These are phyloP conservation scores for Rallus crepitans DNA, from an alignment of 2,797 vertebrate species.

Conservation along the genomic window DNA sequence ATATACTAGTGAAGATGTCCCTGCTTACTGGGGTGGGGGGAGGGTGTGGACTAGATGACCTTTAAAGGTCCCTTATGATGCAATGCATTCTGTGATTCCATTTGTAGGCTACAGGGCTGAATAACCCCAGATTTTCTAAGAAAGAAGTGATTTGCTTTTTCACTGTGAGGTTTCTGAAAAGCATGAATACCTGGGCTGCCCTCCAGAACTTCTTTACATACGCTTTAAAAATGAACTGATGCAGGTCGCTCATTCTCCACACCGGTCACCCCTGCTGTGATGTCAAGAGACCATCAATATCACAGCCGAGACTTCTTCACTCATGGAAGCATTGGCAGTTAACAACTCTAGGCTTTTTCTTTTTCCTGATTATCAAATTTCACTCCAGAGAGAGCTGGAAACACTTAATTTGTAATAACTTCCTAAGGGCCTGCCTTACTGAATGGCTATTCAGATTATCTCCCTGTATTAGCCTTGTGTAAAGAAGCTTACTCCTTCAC, in stretches of 20 bases:
- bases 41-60: too few species aligned
- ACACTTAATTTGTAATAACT: background rate
- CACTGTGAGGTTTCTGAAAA: background rate
- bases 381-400: background rate
- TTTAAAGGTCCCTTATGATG: too few species aligned
- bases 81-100: background rate
- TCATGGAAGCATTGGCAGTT: background rate
- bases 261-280: background rate
- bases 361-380: background rate
- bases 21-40: too few species aligned
- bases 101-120: background rate
- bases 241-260: background rate
- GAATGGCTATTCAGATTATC: background rate
- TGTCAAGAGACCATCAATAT: background rate
- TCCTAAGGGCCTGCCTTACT: background rate
- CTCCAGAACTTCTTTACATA: background rate
- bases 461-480: background rate
- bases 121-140: background rate
- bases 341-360: background rate
- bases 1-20: too few species aligned
- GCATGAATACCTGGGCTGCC: background rate
- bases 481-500: background rate
- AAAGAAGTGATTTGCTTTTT: background rate
- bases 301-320: background rate
- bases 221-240: background rate